These are phyloP conservation scores for Panurus biarmicus DNA, from an alignment of 2,113 vertebrate species.

Conservation along the genomic window DNA sequence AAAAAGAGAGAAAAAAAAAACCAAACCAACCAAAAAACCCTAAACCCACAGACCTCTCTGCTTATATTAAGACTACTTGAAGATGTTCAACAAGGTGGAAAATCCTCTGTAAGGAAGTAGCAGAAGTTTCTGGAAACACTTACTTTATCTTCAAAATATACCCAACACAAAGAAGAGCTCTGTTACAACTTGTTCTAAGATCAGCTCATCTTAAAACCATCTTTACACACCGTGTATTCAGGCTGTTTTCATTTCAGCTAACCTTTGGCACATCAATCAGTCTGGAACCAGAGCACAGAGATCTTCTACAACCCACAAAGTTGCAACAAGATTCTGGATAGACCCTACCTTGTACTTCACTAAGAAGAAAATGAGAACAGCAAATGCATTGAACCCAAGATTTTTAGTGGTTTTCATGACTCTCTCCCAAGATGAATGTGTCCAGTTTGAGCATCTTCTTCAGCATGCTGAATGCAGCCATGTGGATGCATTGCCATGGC, in stretches of 20 bases:
- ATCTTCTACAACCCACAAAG: neutral
- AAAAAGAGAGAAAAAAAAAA: neutral
- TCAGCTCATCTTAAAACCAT: neutral
- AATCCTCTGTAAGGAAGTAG: neutral
- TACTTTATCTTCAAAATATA: neutral
- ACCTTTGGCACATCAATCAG: neutral
- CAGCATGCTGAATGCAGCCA: neutral
- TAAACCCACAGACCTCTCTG: neutral
- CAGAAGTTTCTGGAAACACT: neutral
- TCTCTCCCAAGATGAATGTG: neutral
- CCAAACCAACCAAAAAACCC: neutral
- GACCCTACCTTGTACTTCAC: neutral
- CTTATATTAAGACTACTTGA: neutral
- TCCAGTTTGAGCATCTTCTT: neutral
- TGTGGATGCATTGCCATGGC: neutral
- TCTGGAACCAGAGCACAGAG: neutral
- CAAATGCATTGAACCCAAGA: rapidly evolving
- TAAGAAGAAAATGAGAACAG: neutral
- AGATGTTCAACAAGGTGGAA: neutral
- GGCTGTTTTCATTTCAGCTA: neutral
- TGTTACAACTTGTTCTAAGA: neutral
- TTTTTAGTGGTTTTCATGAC: neutral
- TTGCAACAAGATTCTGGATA: neutral
- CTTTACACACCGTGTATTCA: neutral
- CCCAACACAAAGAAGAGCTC: neutral